A percentile compares a stretch with the other conserved stretches of the same genome.
phyloP scores from a whole-genome alignment of 2,797 vertebrate genomes.

The Masticophis lateralis region DNA sequence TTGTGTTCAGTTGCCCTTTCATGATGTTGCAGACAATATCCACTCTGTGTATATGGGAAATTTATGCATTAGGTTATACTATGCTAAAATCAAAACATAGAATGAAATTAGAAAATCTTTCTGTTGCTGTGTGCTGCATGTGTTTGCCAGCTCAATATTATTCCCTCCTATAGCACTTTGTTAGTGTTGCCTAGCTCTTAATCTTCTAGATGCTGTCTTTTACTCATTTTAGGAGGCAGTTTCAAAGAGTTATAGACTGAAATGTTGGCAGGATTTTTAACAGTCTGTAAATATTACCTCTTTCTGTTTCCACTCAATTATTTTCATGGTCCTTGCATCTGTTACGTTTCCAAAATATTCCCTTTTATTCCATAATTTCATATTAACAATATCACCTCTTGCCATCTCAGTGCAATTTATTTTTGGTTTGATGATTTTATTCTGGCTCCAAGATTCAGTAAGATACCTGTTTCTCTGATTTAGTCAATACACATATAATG shows the following conservation, averaged over 20 bases:
- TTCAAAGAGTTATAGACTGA: background rate
- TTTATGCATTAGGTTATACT: background rate
- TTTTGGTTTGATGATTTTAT: background rate
- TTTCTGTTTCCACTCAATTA: background rate
- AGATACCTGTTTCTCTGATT: background rate
- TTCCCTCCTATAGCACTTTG: background rate
- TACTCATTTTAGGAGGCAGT: background rate
- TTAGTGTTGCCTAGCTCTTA: background rate
- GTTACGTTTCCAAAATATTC: background rate
- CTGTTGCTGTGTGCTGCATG: background rate
- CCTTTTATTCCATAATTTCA: background rate
- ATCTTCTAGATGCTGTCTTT: fast-evolving
- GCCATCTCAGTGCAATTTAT: background rate
- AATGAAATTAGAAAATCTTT: background rate
- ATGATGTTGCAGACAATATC: background rate
- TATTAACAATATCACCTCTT: background rate
- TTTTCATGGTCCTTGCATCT: background rate
- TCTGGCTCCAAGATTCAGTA: background rate
- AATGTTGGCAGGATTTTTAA: background rate
- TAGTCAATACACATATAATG: background rate
- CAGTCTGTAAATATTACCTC: background rate
- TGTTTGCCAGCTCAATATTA: background rate
- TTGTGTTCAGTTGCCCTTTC: constrained; percentile 17
- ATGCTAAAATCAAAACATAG: background rate
- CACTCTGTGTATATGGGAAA: background rate